Base-by-base conservation (phyloP, 2,888 invertebrate genomes). In the Lithophane socia region DNA sequence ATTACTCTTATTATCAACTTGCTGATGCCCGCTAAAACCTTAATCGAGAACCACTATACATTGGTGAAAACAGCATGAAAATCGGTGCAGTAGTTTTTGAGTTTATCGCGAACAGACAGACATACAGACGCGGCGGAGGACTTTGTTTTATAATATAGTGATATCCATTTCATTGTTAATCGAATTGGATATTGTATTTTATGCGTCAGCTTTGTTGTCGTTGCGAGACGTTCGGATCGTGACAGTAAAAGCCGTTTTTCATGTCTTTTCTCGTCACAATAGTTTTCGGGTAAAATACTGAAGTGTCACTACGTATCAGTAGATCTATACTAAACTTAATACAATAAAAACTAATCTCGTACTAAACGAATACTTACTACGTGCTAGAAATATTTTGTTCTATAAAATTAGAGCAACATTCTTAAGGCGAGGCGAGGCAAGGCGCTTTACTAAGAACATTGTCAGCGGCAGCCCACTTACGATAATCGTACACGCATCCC, bases 391-490 rank as follows among this genome's bases (percentile, higher is more conserved):
- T 29, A 5, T 44, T 16, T 60, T 29, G 18, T 60, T 76, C 10
- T 70, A 54, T 63, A 13, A 64, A 72, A 85, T 73, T 73, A 73
- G 75, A 70, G 54, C 73, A 81, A 60, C 29, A 24, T 29, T 80
- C 63, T 63, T 42, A 64, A 67, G 63, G n/a, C n/a, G n/a, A n/a
- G n/a, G n/a, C n/a, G n/a, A n/a, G 67, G 83, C 58, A 42, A 71
- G 42, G 49, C 37, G 56, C 13, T 71, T 56, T n/a, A 71, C 52
- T 58, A n/a, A 54, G 61, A 56, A 71, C 47, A 67, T 63, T 84
- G 74, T 42, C 75, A 56, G 47, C n/a, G n/a, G 3, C 52, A 65
- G 49, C 1, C 60, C 77, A 85, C 85, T 83, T 56, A 12, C 85
- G 82, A 83, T 83, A 73, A 80, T 63, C 21, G 60, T 63, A 58